Evolutionary conservation across 92 coral and sea anemone species (phyloP).

Genomic region (Blastomussa wellsi): DNA sequence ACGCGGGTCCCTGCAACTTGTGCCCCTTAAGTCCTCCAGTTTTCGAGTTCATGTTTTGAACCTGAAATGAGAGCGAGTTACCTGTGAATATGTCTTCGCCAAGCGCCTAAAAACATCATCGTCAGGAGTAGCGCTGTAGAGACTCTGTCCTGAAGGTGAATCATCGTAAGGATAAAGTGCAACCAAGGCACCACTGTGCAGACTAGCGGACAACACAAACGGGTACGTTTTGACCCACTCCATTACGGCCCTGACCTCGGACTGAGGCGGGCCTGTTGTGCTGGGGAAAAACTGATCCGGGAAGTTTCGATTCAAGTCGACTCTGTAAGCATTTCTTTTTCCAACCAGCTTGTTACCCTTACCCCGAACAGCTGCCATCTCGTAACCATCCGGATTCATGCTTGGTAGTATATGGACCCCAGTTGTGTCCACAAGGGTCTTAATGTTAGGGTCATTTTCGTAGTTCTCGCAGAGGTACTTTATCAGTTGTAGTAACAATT

Average conservation of each 20-base stretch:
- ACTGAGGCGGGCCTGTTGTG: constrained; percentile 85
- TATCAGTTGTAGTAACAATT: constrained; percentile 76
- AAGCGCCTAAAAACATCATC: constrained; percentile 63
- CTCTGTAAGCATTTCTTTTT: constrained; percentile 80
- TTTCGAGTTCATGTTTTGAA: not conserved
- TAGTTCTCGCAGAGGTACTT: constrained; percentile 90
- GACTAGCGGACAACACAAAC: constrained; percentile 94
- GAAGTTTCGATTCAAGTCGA: constrained; percentile 93
- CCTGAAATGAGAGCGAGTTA: not conserved
- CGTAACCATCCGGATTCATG: constrained; percentile 98
- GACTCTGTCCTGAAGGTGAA: constrained; percentile 93
- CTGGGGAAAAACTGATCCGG: constrained; percentile 99
- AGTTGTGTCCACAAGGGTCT: constrained; percentile 72
- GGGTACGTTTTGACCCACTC: constrained; percentile 87
- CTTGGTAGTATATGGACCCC: constrained; percentile 93
- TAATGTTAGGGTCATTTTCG: constrained; percentile 56
- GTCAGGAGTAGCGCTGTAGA: constrained; percentile 98
- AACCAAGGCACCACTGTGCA: constrained; percentile 97
- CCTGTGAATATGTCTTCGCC: constrained; percentile 26
- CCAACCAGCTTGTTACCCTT: constrained; percentile 55
- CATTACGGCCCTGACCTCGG: constrained; percentile 84
- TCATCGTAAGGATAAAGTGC: constrained; percentile 97
- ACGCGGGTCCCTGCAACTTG: not conserved
- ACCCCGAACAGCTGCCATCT: constrained; percentile 75
- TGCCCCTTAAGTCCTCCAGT: not conserved